Evolutionary conservation across 2,797 vertebrate species (phyloP), one percentile per base, ranked within the genome.

Genomic region (Pogonophryne albipinna): DNA sequence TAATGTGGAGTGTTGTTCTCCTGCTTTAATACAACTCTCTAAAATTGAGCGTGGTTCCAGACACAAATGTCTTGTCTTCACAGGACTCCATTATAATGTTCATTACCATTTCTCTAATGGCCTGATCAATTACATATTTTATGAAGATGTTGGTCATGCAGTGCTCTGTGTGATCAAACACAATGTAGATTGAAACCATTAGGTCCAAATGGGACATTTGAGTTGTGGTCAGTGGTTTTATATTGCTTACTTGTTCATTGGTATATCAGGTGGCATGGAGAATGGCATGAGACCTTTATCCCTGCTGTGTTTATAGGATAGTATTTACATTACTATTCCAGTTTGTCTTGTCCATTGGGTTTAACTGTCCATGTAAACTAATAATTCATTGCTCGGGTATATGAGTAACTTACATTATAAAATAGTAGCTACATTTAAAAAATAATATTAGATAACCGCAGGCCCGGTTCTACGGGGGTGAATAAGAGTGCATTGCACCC

Each of bases 31-130:
- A 62, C 58, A 66, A 31, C 31, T 20, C 16, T 3, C 10, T 41
- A n/a, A 66, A 72, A 53, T 15, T 4, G 61, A 73, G 49, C 20
- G 45, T 46, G 20, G 10, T 67, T 70, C 16, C 13, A 74, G 13
- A 53, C 56, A 66, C 31, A 68, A 73, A 79, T 62, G 20, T 61
- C 27, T 46, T 76, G n/a, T 45, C 34, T 58, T 79, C 53, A 49
- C 34, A 47, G 52, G 17, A 76, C 23, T 42, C 50, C 74, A 84
- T 83, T 80, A 64, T 3, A 71, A 58, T 55, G 57, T 27, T 62
- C 68, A 78, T 83, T 63, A 70, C 47, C n/a, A 57, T 75, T 23
- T 19, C 66, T 78, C 17, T 75, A 80, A 86, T 84, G 65, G 61
- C 41, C 60, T 4, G 63, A 79, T 73, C 41, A 69, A 78, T 76